Evolutionary conservation across 1,140 invertebrate genomes (phyloP), one percentile per base, ranked within the genome.

Genomic region (Macrotrachela quadricornifera): DNA sequence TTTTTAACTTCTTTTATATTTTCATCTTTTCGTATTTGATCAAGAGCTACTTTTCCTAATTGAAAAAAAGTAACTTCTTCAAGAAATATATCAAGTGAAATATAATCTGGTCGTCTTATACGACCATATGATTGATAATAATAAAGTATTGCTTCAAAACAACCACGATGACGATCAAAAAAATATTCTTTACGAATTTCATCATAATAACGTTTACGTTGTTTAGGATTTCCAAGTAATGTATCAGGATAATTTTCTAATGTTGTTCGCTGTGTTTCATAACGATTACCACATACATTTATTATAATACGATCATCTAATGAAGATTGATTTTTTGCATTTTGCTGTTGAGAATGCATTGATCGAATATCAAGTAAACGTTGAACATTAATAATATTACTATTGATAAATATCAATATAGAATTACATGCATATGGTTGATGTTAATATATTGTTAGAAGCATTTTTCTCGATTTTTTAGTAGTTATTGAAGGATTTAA

Each of bases 1-100:
- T 65, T 60, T 44, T 59, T 59, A 57, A 69, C 67, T 46, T 69
- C 61, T 57, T 68, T 63, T 56, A 65, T 69, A 56, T 68, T 69
- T 18, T 67, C 63, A 16, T 68, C 49, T 56, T 70, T 30, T 30
- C 21, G 21, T 30, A 30, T 30, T 30, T 30, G 21, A 30, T 30
- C 8, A 30, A 30, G 21, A 4, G 21, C 21, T 30, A 4, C 15
- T 42, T 13, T 13, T 42, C 40, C 40, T 15, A 42, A 14, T 13
- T 42, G 13, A 42, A 42, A 42, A 42, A 42, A 42, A 4, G 15
- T 14, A 2, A 42, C 13, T 42, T 42, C 40, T 42, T 42, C 40
- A 14, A 42, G 40, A 42, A 42, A 42, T 42, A 14, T 15, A 42
- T 14, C 40, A 6, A 42, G 4, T 13, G 13, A 11, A 14, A 13